Percentiles rank a stretch among this genome's conserved stretches.
phyloP scores from a whole-genome alignment of 2,113 vertebrate genomes.

The Maccullochella peelii region DNA sequence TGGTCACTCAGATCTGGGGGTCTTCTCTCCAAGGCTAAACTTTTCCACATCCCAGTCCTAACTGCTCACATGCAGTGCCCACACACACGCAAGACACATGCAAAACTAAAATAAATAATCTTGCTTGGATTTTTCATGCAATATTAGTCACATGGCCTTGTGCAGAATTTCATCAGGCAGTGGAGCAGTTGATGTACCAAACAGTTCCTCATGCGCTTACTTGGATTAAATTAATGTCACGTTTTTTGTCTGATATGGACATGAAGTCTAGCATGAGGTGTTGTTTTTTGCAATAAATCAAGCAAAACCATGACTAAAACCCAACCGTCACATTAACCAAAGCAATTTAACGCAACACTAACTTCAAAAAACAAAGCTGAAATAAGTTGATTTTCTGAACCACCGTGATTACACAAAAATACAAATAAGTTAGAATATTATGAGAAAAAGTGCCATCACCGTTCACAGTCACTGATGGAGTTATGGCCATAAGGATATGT shows the following conservation, averaged over 20 bases:
- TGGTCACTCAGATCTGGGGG: neutral
- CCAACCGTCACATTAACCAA: conserved; percentile 1
- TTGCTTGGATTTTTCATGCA: neutral
- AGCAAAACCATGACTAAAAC: neutral
- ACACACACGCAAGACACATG: neutral
- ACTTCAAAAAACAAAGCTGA: neutral
- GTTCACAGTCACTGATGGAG: neutral
- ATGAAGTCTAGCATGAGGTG: neutral
- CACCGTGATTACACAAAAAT: neutral
- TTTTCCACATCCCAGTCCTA: neutral
- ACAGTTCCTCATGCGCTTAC: neutral
- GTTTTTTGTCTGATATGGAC: neutral
- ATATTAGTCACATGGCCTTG: neutral
- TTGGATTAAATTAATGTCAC: neutral
- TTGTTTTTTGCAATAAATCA: conserved; percentile 1
- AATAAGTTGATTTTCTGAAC: neutral
- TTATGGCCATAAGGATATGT: neutral
- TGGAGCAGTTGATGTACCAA: neutral
- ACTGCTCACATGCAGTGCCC: neutral
- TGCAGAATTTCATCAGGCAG: neutral
- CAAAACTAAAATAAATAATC: neutral
- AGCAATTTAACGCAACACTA: neutral
- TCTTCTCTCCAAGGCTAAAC: neutral
- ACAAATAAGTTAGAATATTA: neutral
- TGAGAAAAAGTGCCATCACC: neutral